Conservation (phyloP, 2,888 invertebrate species). For the Synergus laeviventris region DNA sequence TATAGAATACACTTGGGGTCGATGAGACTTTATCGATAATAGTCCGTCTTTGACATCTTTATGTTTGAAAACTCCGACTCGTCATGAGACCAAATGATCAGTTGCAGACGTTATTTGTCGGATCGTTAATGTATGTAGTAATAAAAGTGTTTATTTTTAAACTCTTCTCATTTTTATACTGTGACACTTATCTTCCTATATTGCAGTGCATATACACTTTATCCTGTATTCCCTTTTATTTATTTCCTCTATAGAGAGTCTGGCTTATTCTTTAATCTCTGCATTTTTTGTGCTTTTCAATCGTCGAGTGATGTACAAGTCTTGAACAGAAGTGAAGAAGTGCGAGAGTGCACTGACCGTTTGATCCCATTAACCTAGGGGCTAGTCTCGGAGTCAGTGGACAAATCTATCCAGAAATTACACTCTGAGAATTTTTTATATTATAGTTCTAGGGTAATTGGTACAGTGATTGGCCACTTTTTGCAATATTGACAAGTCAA, state of each 20-base stretch:
- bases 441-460: too few relatives aligned
- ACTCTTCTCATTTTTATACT: not conserved
- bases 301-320: slow-evolving; percentile 45
- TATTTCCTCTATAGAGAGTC: not conserved
- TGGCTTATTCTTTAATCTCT: slow-evolving; percentile 1
- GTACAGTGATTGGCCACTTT: too few relatives aligned
- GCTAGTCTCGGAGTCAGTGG: slow-evolving; percentile 41
- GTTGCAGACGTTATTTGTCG: not conserved
- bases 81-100: not conserved
- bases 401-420: not conserved
- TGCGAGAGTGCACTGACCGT: slow-evolving; percentile 62
- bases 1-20: not conserved
- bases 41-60: slow-evolving; percentile 29
- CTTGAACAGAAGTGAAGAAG: slow-evolving; percentile 54
- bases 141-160: not conserved
- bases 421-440: too few relatives aligned
- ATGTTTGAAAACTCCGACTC: not conserved
- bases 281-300: slow-evolving; percentile 46
- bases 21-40: slow-evolving; percentile 23
- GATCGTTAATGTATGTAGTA: not conserved
- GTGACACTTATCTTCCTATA: not conserved
- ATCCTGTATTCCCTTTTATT: not conserved
- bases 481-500: too few relatives aligned
- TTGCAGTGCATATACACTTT: not conserved
- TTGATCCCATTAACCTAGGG: slow-evolving; percentile 59